A percentile compares a stretch with the other conserved stretches of the same genome.
phyloP scores from a whole-genome alignment of 2,113 vertebrate species.

The Atractosteus spatula region DNA sequence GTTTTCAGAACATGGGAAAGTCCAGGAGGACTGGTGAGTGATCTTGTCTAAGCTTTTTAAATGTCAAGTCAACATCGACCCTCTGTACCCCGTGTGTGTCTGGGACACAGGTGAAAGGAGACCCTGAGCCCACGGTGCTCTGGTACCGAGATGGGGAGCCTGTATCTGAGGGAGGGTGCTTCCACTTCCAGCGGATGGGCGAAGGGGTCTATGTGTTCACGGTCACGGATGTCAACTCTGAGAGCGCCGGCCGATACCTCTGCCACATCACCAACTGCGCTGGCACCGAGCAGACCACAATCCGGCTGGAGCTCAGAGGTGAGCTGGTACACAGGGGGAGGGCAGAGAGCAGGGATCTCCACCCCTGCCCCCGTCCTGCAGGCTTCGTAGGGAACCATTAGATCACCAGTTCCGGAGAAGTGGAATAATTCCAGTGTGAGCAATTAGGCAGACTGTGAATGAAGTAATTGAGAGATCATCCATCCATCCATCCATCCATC shows the following conservation, averaged over 20 bases:
- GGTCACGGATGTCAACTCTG: neutral
- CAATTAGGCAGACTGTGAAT: neutral
- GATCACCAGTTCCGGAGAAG: neutral
- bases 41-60: no score
- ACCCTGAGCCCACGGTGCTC: constrained; percentile 16
- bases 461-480: neutral
- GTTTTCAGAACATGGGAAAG: no score
- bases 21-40: no score
- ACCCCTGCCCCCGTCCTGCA: no score
- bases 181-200: constrained; percentile 11
- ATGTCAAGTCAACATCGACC: no score
- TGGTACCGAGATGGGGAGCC: constrained; percentile 4
- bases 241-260: constrained; percentile 1
- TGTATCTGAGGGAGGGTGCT: neutral
- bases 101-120: constrained; percentile 14
- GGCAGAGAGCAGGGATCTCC: neutral
- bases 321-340: neutral
- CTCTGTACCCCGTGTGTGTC: neutral
- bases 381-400: no score
- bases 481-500: no score
- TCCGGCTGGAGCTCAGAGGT: constrained; percentile 26
- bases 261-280: constrained; percentile 23
- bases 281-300: constrained; percentile 8
- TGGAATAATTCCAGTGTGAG: neutral
- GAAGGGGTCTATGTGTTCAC: constrained; percentile 19